A percentile compares a stretch with the other conserved stretches of the same genome.
Evolutionary conservation across 2,888 invertebrate species (phyloP).

Genomic region (Malthinus seriepunctatus): DNA sequence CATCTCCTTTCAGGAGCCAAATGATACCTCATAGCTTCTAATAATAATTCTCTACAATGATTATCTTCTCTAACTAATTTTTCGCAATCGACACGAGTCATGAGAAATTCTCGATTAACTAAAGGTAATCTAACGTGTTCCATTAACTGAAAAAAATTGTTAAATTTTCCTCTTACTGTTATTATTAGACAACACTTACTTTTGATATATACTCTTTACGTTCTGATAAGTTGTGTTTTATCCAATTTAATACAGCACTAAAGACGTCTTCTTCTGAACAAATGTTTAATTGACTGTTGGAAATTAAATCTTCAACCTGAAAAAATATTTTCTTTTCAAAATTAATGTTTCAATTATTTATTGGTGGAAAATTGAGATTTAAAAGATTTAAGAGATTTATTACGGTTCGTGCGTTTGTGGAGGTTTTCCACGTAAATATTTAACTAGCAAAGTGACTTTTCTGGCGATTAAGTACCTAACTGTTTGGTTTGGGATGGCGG

Average conservation of each 20-base stretch:
- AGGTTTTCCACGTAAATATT: too few species aligned
- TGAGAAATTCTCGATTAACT: constrained; percentile 67
- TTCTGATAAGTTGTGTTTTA: constrained; percentile 65
- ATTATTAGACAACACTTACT: constrained; percentile 47
- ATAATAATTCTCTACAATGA: constrained; percentile 65
- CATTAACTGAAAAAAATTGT: constrained; percentile 56
- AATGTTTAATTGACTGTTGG: constrained; percentile 68
- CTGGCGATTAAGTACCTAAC: too few species aligned
- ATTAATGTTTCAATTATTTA: too few species aligned
- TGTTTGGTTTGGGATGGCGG: too few species aligned
- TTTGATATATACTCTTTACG: constrained; percentile 63
- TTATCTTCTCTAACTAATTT: constrained; percentile 64
- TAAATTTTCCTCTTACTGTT: not conserved
- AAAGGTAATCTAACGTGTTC: constrained; percentile 67
- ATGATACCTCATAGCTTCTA: constrained; percentile 75
- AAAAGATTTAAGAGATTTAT: too few species aligned
- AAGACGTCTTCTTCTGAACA: constrained; percentile 70
- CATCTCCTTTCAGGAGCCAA: constrained; percentile 69
- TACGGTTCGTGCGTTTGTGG: too few species aligned
- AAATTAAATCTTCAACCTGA: constrained; percentile 67
- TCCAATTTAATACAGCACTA: constrained; percentile 68
- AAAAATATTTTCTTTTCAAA: constrained; percentile 23
- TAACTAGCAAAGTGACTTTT: too few species aligned
- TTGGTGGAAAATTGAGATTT: too few species aligned
- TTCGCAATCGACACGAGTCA: constrained; percentile 70